phyloP scores from a whole-genome alignment of 1,140 invertebrate species.

The Drosophila melanica region DNA sequence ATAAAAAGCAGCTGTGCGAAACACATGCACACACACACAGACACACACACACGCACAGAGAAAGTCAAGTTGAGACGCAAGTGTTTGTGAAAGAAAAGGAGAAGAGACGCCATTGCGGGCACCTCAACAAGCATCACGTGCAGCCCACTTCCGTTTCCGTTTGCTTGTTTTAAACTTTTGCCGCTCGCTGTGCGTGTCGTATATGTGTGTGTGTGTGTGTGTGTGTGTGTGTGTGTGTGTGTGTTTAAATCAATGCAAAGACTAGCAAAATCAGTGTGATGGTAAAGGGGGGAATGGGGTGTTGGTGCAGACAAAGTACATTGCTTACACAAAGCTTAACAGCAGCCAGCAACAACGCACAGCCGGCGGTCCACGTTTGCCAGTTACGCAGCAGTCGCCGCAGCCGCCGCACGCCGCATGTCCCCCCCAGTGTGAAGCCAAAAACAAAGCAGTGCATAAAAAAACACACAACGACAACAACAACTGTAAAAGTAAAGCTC shows the following conservation, averaged over 20 bases:
- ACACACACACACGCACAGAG: constrained; percentile 11
- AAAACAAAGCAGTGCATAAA: constrained; percentile 80
- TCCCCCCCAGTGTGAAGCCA: constrained; percentile 37
- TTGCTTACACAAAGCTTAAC: constrained; percentile 82
- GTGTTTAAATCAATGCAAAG: constrained; percentile 74
- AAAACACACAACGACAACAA: constrained; percentile 40
- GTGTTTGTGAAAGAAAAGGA: constrained; percentile 47
- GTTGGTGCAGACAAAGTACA: constrained; percentile 69
- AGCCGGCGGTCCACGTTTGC: constrained; percentile 54
- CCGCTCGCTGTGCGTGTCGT: background rate
- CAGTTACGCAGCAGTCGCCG: constrained; percentile 6
- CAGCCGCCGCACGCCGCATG: background rate
- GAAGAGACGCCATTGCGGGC: constrained; percentile 58
- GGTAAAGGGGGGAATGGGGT: background rate
- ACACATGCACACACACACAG: constrained; percentile 25
- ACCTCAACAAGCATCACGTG: constrained; percentile 81
- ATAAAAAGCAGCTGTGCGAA: constrained; percentile 75
- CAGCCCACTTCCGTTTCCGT: constrained; percentile 81
- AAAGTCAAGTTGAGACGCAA: constrained; percentile 46
- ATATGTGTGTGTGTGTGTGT: constrained; percentile 1
- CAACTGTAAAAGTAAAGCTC: constrained; percentile 74
- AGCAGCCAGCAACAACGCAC: constrained; percentile 66
- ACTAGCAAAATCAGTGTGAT: constrained; percentile 3
- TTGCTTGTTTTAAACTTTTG: constrained; percentile 78
- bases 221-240: constrained; percentile 31